Evolutionary conservation across 1,140 invertebrate species (phyloP).

Genomic region (Bathynomus jamesi): DNA sequence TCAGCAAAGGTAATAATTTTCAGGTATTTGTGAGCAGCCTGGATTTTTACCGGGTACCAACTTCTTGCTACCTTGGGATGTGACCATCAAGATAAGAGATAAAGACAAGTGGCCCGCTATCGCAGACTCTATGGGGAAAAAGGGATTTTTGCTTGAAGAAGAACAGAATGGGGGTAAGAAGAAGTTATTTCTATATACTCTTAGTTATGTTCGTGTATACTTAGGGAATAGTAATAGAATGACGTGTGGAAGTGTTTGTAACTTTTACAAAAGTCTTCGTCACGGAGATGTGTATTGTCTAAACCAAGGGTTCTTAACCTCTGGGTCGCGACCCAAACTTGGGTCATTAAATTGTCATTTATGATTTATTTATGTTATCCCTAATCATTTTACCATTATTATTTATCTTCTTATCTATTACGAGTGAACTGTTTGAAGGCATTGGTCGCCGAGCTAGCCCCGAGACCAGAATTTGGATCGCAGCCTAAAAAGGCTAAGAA

Average conservation of each 20-base stretch:
- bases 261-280: not conserved
- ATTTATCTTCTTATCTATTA: no score
- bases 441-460: no score
- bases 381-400: no score
- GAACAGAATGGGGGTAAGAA: constrained; percentile 18
- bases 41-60: constrained; percentile 83
- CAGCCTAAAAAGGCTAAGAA: no score
- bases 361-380: no score
- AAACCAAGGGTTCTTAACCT: no score
- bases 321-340: no score
- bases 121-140: constrained; percentile 34
- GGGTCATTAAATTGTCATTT: no score
- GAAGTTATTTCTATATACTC: not conserved
- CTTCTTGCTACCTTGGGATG: constrained; percentile 91
- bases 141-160: constrained; percentile 22
- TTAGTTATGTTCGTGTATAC: not conserved
- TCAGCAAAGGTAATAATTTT: constrained; percentile 18
- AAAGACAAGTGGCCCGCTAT: constrained; percentile 47
- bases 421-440: no score
- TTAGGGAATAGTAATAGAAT: not conserved
- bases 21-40: constrained; percentile 52
- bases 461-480: no score
- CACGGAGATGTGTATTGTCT: no score
- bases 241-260: no score
- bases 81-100: constrained; percentile 57